Evolutionary conservation across 2,113 vertebrate genomes (phyloP).

Genomic region (Clinocottus analis): DNA sequence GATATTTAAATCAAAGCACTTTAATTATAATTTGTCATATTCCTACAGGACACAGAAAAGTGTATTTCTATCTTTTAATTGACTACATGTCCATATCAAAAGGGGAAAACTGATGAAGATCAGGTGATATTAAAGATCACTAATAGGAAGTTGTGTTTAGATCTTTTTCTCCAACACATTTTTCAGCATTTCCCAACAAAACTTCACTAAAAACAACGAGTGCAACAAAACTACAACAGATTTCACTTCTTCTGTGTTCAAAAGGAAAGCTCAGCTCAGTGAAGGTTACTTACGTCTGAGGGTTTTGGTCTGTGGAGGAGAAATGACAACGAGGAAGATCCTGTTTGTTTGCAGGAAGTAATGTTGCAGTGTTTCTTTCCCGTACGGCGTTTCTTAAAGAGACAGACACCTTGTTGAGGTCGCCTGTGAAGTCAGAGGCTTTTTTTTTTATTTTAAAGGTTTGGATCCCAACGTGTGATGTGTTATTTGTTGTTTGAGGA

Average conservation of each 20-base stretch:
- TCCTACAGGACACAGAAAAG: too few species aligned
- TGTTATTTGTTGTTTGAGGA: conserved; percentile 35
- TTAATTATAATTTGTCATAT: too few species aligned
- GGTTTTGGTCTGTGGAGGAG: background rate
- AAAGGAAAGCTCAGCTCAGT: background rate
- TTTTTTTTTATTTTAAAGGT: background rate
- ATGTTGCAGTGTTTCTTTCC: conserved; percentile 38
- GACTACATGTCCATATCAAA: too few species aligned
- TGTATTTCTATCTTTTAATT: too few species aligned
- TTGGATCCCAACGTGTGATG: background rate
- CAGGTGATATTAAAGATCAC: too few species aligned
- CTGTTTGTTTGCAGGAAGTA: background rate
- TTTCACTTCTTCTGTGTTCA: background rate
- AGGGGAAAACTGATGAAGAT: background rate
- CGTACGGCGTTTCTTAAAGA: conserved; percentile 51
- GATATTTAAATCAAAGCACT: background rate
- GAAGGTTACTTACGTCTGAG: conserved; percentile 13
- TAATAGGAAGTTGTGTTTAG: too few species aligned
- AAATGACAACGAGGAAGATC: fast-evolving
- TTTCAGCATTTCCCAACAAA: background rate
- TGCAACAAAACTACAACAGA: background rate
- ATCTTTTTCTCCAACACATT: too few species aligned
- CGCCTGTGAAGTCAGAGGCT: background rate
- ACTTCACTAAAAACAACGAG: background rate
- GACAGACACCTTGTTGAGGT: background rate